Conservation (phyloP, 2,113 vertebrate species). For the Tachysurus vachellii region DNA sequence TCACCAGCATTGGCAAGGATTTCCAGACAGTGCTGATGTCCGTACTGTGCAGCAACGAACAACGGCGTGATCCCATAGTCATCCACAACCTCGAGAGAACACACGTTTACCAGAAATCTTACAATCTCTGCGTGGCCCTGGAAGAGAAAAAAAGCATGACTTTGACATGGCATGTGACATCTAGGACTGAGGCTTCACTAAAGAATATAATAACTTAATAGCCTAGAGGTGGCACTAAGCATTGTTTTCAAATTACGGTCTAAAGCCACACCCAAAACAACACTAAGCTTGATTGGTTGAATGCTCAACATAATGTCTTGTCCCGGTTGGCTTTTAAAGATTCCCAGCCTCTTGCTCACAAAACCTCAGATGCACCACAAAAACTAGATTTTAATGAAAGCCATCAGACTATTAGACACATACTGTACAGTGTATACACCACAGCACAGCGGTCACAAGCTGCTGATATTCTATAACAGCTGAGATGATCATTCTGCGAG, state of each 20-base stretch:
- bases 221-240: background rate
- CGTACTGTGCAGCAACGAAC: slow-evolving; percentile 87
- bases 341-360: background rate
- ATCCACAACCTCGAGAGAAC: slow-evolving; percentile 71
- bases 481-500: no score
- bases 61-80: slow-evolving; percentile 80
- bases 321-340: background rate
- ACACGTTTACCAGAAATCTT: slow-evolving; percentile 65
- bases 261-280: background rate
- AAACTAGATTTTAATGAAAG: background rate
- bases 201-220: background rate
- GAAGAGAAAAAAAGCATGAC: slow-evolving; percentile 29
- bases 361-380: background rate
- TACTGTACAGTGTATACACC: background rate
- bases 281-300: background rate
- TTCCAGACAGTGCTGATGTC: slow-evolving; percentile 74
- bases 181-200: background rate
- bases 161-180: background rate
- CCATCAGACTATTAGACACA: background rate
- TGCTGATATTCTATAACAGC: no score
- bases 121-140: slow-evolving; percentile 81
- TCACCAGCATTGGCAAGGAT: slow-evolving; percentile 73
- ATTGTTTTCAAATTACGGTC: background rate
- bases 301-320: background rate
- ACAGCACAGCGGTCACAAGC: background rate